Percentiles rank a stretch among this genome's conserved stretches.
These are phyloP conservation scores for Lepilemur septentrionalis DNA, from an alignment of 2,797 vertebrate genomes.

Conservation along the genomic window DNA sequence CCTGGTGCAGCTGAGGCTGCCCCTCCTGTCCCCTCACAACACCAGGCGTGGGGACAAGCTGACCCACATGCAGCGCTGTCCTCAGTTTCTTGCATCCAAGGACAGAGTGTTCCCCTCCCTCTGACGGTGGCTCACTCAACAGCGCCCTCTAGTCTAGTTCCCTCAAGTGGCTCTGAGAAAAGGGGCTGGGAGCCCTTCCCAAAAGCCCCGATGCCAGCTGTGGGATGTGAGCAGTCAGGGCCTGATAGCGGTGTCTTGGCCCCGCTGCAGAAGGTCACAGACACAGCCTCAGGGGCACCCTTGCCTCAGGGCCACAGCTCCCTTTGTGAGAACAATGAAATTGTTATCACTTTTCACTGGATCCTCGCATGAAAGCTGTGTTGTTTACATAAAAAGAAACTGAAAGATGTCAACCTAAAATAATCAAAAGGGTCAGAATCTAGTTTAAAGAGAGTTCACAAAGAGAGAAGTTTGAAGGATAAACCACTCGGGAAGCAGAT, in stretches of 20 bases:
- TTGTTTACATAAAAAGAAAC: neutral
- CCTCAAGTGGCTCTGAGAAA: neutral
- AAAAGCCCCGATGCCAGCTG: neutral
- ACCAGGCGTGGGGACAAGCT: no score
- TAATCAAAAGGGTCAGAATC: no score
- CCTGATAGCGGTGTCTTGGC: neutral
- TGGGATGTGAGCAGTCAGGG: no score
- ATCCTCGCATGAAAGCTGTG: neutral
- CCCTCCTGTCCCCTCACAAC: neutral
- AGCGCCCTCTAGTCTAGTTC: neutral
- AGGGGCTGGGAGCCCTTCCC: neutral
- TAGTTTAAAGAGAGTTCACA: no score
- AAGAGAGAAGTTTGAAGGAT: no score
- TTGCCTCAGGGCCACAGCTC: no score
- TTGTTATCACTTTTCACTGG: neutral
- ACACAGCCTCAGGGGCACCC: neutral
- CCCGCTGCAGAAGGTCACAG: neutral
- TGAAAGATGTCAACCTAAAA: no score
- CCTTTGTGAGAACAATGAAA: neutral
- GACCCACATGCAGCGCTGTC: neutral
- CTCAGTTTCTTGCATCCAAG: neutral
- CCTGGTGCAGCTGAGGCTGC: neutral
- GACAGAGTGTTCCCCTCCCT: neutral
- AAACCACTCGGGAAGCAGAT: no score
- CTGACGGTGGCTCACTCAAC: rapidly evolving